Evolutionary conservation across 2,888 invertebrate genomes (phyloP), one percentile per base, ranked within the genome.

Genomic region (Dryobota labecula): DNA sequence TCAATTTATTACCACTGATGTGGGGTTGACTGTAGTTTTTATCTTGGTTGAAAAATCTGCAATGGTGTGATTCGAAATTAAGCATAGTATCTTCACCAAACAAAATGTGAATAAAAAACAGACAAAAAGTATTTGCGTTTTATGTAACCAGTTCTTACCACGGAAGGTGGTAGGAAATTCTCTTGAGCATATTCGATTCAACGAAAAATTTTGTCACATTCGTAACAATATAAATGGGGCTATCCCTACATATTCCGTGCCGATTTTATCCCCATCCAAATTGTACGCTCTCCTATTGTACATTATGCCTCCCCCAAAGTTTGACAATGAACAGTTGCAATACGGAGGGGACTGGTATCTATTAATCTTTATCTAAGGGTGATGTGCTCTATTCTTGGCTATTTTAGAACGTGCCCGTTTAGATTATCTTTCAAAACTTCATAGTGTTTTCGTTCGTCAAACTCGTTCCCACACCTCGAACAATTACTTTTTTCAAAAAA

Each of bases 301-400:
- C 61, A 58, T 60, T 60, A 56, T 58, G 49, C 65, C 58, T 77
- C 69, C 74, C 78, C 79, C 54, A 63, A 69, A 60, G 0, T 41
- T 45, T 70, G 62, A 70, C 41, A 74, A 63, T 58, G 74, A 62
- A 66, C 66, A 66, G 66, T 62, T 72, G 72, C 78, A 47, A 62
- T 33, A 3, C 20, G 56, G 69, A 65, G 74, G 79, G 79, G 79
- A 62, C 49, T 24, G 7, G 27, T 65, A 57, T 33, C 69, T 20
- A 74, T 79, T 58, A 66, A 78, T 78, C 78, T 78, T 63, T 63
- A 79, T 79, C 69, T 63, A 62, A 38, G 62, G 69, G 62, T 27
- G 61, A 57, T 24, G 30, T 27, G 45, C 18, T 56, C 73, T 68
- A 69, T 58, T 57, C 47, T 70, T 41, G 49, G 61, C 15, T 65